These are phyloP conservation scores for Drosophila tristis DNA, from an alignment of 1,140 invertebrate species.

Conservation along the genomic window DNA sequence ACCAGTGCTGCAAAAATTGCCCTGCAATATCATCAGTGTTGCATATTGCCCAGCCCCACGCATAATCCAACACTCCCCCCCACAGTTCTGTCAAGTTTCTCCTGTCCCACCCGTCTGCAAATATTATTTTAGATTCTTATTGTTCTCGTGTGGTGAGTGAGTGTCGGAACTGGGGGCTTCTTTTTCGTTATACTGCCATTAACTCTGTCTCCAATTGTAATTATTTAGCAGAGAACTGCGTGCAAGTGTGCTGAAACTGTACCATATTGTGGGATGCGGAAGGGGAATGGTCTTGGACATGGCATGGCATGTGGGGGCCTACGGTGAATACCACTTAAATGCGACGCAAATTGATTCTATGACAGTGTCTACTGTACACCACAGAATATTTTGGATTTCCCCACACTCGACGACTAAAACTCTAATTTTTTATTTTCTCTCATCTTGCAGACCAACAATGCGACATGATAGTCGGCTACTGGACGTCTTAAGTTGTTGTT, in stretches of 20 bases:
- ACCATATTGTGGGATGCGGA: slow-evolving; percentile 63
- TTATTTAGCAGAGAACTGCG: neutral
- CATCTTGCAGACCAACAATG: slow-evolving; percentile 25
- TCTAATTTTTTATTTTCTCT: neutral
- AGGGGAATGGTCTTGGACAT: slow-evolving; percentile 18
- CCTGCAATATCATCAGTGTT: slow-evolving; percentile 35
- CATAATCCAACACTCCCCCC: slow-evolving; percentile 17
- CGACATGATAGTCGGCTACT: slow-evolving; percentile 50
- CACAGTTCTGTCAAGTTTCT: slow-evolving; percentile 9
- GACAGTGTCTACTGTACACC: too few species aligned
- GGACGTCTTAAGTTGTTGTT: slow-evolving; percentile 40
- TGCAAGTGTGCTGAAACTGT: slow-evolving; percentile 62
- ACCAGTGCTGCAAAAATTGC: slow-evolving; percentile 29
- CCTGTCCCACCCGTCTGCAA: neutral
- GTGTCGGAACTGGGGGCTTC: neutral
- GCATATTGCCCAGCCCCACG: slow-evolving; percentile 35
- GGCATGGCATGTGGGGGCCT: slow-evolving; percentile 26
- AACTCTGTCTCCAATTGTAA: slow-evolving; percentile 22
- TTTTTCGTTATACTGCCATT: neutral
- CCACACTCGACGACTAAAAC: neutral
- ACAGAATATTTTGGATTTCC: neutral
- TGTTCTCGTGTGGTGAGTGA: slow-evolving; percentile 23
- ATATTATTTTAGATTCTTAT: slow-evolving; percentile 28
- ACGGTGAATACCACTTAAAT: slow-evolving; percentile 11
- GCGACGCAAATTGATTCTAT: neutral